Evolutionary conservation across 1,140 invertebrate genomes (phyloP), one percentile per base, ranked within the genome.

Genomic region (Sycophila sp.): DNA sequence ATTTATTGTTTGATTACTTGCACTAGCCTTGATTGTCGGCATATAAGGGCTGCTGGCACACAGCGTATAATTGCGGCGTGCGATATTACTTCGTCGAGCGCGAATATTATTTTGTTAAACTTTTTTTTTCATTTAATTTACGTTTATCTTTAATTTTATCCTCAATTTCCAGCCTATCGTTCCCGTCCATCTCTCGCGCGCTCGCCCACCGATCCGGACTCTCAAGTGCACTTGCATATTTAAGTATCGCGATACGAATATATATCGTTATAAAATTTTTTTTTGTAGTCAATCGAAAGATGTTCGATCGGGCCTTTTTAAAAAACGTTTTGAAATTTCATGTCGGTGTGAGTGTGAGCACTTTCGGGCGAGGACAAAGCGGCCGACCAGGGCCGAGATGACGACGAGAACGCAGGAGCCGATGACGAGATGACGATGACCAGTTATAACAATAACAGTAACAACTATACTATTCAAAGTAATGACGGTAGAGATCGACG

Each of bases 21-120:
- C 83, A 85, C 83, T 85, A 85, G 83, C 83, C 83, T 85, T 85
- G 83, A 85, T 85, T 85, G 83, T 85, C 83, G 83, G 83, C 83
- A 85, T 85, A 74, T 83, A 82, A 82, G 82, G 81, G 83, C 78
- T 83, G 83, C 80, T 81, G 76, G 76, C 75, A 72, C 69, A 77
- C 79, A 81, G 80, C 78, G 69, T 76, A 58, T 66, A 47, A 78
- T 79, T 77, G 78, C 75, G 75, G 78, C 78, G 42, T 47, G 42
- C 42, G 42, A 47, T 47, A 47, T 47, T 22, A 10, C 24, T 15
- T 53, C n/a, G n/a, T 53, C 26, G 55, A 68, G 32, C 55, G 55
- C 28, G 55, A 59, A n/a, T n/a, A n/a, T n/a, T n/a, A n/a, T n/a
- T n/a, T n/a, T n/a, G n/a, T n/a, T n/a, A n/a, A n/a, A n/a, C n/a